Evolutionary conservation across 2,888 invertebrate species (phyloP), one percentile per base, ranked within the genome.

Genomic region (Parthenolecanium corni): DNA sequence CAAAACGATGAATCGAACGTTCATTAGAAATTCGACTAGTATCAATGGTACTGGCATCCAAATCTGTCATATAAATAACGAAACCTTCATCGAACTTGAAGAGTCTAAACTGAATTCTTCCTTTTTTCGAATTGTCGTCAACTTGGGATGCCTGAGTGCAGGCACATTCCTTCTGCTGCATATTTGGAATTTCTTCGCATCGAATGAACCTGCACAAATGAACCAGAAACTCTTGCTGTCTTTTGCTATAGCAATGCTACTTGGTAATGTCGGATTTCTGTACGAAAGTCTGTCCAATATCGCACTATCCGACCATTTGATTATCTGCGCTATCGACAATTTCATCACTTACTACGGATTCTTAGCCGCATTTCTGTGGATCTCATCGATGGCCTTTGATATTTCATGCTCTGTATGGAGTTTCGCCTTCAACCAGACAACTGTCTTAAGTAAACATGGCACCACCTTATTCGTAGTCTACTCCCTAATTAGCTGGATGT

Each of bases 361-460:
- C 69, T 70, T 79, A 58, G 72, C 77, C 0, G 74, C 78, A 1
- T 79, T 79, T 68, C 74, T 73, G 64, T 80, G 80, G 80, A 76
- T 77, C 74, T 74, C 76, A 47, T 73, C 77, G 2, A 73, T 79
- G 70, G 75, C 79, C 0, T 75, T 76, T 69, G 79, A 78, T 66
- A 75, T 74, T n/a, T 75, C 72, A 71, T 72, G 73, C 67, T 77
- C 74, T 12, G 73, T 75, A 0, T 72, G 73, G 2, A 69, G 71
- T 16, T 18, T 49, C 14, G 21, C 20, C 20, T 23, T 14, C 23
- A 40, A 68, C 76, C 1, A 76, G 66, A 69, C 76, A 3, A 66
- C 76, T 47, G 75, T 75, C 3, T 71, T 71, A 69, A 69, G 71
- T 18, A 75, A 75, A 2, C 71, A 71, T 69, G 71, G 71, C 58